These are phyloP conservation scores for Anoplophora glabripennis DNA, from an alignment of 1,140 invertebrate genomes.

Conservation along the genomic window DNA sequence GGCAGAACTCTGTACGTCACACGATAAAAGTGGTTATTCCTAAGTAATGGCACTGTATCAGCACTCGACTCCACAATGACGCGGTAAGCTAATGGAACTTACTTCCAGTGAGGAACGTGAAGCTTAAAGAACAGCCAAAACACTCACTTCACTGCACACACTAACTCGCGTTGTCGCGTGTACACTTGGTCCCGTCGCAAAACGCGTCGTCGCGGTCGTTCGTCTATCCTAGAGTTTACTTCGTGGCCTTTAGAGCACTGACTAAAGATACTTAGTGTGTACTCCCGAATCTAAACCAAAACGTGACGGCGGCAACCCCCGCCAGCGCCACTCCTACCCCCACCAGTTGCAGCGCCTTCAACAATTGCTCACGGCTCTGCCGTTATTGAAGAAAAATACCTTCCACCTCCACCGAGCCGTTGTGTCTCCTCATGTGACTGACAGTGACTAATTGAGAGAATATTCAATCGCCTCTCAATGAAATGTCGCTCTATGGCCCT, in stretches of 20 bases:
- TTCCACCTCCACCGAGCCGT: slow-evolving; percentile 30
- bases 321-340: slow-evolving; percentile 21
- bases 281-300: slow-evolving; percentile 45
- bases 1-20: slow-evolving; percentile 9
- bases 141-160: slow-evolving; percentile 37
- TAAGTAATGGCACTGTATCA: slow-evolving; percentile 10
- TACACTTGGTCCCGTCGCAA: slow-evolving; percentile 41
- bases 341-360: background rate
- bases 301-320: slow-evolving; percentile 29
- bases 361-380: background rate
- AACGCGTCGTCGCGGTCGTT: slow-evolving; percentile 48
- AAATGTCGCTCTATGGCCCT: no score
- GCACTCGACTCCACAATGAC: slow-evolving; percentile 31
- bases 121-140: slow-evolving; percentile 15
- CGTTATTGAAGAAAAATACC: slow-evolving; percentile 9
- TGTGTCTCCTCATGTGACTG: slow-evolving; percentile 25
- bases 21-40: background rate
- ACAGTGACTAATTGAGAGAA: slow-evolving; percentile 32
- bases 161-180: slow-evolving; percentile 38
- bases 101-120: slow-evolving; percentile 36
- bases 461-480: background rate
- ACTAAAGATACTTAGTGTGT: slow-evolving; percentile 43
- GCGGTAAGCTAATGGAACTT: slow-evolving; percentile 32
- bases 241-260: slow-evolving; percentile 49
- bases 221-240: slow-evolving; percentile 47